Conservation (phyloP, 2,888 invertebrate genomes). For the Macropis europaea region DNA sequence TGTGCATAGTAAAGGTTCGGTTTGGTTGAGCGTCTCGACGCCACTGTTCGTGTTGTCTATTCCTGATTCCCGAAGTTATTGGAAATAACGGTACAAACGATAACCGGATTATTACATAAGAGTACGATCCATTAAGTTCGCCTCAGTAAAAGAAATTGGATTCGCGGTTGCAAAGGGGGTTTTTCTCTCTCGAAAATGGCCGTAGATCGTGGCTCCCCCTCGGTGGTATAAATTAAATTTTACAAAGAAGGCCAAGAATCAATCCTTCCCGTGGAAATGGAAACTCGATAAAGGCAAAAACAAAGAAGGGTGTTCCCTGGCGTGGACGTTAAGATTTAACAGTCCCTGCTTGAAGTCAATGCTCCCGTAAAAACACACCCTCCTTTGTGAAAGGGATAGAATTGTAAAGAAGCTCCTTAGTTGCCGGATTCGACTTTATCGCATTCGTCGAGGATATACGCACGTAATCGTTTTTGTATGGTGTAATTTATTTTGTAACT, state of each 20-base stretch:
- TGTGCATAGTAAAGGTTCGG: slow-evolving; percentile 16
- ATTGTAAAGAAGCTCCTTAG: slow-evolving; percentile 5
- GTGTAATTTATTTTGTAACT: too few species aligned
- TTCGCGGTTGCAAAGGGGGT: slow-evolving; percentile 37
- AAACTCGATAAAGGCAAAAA: slow-evolving; percentile 47
- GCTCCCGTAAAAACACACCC: background rate
- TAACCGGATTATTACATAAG: slow-evolving; percentile 53
- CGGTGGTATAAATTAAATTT: slow-evolving; percentile 63
- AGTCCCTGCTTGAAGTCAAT: background rate
- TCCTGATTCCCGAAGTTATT: slow-evolving; percentile 34
- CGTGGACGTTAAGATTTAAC: slow-evolving; percentile 20
- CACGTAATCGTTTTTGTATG: background rate
- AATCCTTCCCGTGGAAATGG: slow-evolving; percentile 50
- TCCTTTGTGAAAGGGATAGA: background rate
- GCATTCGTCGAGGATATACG: background rate
- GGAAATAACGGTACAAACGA: slow-evolving; percentile 51
- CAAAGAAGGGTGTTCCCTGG: slow-evolving; percentile 35
- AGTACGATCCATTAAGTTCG: slow-evolving; percentile 54
- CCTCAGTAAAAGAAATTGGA: slow-evolving; percentile 51
- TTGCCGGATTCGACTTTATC: background rate
- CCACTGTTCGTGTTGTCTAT: background rate
- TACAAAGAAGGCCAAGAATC: slow-evolving; percentile 56
- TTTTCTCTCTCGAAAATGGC: slow-evolving; percentile 18
- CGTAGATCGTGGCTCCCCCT: slow-evolving; percentile 32
- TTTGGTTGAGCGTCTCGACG: background rate